Base-by-base conservation (phyloP, 1,140 invertebrate species). In the Drosophila fuyamai region DNA sequence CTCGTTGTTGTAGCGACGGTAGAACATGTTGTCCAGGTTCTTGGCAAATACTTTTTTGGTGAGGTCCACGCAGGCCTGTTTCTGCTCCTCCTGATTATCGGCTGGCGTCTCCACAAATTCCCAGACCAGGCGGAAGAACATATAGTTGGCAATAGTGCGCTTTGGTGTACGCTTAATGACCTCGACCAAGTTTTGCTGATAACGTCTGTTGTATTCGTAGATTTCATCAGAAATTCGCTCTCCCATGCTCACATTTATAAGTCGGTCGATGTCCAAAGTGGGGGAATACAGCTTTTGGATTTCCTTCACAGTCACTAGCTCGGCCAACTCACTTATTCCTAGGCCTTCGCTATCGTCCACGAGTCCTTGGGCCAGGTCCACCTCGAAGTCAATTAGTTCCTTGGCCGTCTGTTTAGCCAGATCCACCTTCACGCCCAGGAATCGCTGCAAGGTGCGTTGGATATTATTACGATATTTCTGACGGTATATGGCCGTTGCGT, bases 21-120 rank as follows among this genome's bases (percentile, higher is more conserved):
- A 92, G 41, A 92, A 62, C 90, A 91, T 90, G 18, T 91, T 86
- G 43, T 91, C 90, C 23, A 91, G 43, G 50, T 79, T 79, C 51
- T 90, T 90, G 9, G 89, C 59, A 3, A 91, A 91, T 27, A 51
- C 32, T 27, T 89, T 63, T 9, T 77, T 86, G 2, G 85, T 84
- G 9, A 53, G 36, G 0, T 51, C 55, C 5, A 86, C 57, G 53
- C 90, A 91, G 2, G 32, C 38, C 4, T 50, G 1, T 14, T 61
- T 29, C 3, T 71, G 68, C 2, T 50, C 57, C 0, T 50, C 35
- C 41, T 16, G n/a, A 7, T 46, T 57, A 47, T 72, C 4, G 54
- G 29, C 16, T 0, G 65, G 44, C n/a, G 62, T 9, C 10, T 72
- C 41, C 7, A 60, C 29, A 44, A 90, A 88, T 5, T 79, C 62